Evolutionary conservation across 2,888 invertebrate genomes (phyloP), one percentile per base, ranked within the genome.

Genomic region (Sturmia bella): DNA sequence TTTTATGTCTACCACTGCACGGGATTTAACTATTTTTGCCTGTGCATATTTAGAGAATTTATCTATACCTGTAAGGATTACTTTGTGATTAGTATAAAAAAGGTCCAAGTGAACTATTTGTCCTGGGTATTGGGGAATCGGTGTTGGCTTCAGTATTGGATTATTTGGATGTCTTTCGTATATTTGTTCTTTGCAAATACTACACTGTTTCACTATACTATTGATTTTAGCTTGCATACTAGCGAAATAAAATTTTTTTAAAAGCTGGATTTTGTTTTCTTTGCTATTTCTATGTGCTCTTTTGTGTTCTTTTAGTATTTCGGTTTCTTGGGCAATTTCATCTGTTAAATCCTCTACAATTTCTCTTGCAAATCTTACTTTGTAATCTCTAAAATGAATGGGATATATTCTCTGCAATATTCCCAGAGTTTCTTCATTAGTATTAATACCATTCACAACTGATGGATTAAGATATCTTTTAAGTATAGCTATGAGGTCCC

Each of bases 351-450:
- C 61, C 13, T 48, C 39, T 17, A 61, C 72, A 13, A 50, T 2
- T 15, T 24, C 27, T 50, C 50, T 50, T 12, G 72, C 6, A 61
- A 59, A 50, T n/a, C n/a, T n/a, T n/a, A n/a, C n/a, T n/a, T n/a
- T n/a, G n/a, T n/a, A n/a, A n/a, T n/a, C n/a, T n/a, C 41, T 32
- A 13, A 66, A 66, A 54, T 54, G 39, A n/a, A 21, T 19, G 7
- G 66, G 66, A 21, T 54, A 66, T 11, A 66, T 21, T 41, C n/a
- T 41, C 19, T 66, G 64, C 17, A 64, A 50, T 45, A 6, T 45
- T 17, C 45, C 45, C 7, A 45, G 7, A 45, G 17, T 17, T 45
- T 45, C 15, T 6, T 45, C 45, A 15, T 45, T 27, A 27, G 27
- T 27, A 27, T 27, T 27, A 27, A 27, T 27, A 6, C 27, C 27